These are phyloP conservation scores for Cistogaster globosa DNA, from an alignment of 2,888 invertebrate species.

Conservation along the genomic window DNA sequence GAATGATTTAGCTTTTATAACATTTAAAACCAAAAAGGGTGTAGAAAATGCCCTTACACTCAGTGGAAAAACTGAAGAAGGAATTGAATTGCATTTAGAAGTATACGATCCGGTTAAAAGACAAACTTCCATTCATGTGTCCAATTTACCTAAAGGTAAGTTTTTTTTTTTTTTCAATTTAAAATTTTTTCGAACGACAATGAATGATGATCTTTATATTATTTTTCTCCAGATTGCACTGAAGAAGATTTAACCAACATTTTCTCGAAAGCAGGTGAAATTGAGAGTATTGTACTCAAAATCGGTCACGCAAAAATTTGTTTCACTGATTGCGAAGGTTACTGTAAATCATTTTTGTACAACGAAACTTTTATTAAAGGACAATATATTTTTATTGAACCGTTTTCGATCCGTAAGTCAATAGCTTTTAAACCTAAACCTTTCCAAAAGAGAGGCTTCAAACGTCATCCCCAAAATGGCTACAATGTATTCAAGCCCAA, in stretches of 20 bases:
- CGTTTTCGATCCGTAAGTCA: conserved; percentile 75
- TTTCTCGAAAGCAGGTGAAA: conserved; percentile 74
- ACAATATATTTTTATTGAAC: conserved; percentile 76
- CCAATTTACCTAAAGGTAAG: conserved; percentile 68
- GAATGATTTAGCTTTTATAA: conserved; percentile 74
- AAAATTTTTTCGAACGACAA: background rate
- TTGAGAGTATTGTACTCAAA: conserved; percentile 70
- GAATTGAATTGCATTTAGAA: conserved; percentile 74
- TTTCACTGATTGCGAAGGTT: conserved; percentile 75
- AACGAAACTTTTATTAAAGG: conserved; percentile 74
- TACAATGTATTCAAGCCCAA: conserved; percentile 33
- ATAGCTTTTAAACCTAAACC: background rate
- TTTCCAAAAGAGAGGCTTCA: conserved; percentile 20
- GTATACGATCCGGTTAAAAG: conserved; percentile 50
- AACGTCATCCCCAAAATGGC: conserved; percentile 62
- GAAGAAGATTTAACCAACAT: conserved; percentile 72
- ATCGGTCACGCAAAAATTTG: conserved; percentile 73
- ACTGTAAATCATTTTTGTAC: conserved; percentile 77
- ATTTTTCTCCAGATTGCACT: conserved; percentile 52
- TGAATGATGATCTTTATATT: background rate
- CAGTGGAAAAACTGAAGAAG: conserved; percentile 73
- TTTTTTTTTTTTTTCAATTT: background rate
- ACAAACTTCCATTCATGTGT: conserved; percentile 61
- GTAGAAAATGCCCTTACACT: conserved; percentile 74
- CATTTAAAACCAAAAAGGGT: conserved; percentile 72